A percentile compares a stretch with the other conserved stretches of the same genome.
These are phyloP conservation scores for Notiomystis cincta DNA, from an alignment of 2,113 vertebrate species.

Conservation along the genomic window DNA sequence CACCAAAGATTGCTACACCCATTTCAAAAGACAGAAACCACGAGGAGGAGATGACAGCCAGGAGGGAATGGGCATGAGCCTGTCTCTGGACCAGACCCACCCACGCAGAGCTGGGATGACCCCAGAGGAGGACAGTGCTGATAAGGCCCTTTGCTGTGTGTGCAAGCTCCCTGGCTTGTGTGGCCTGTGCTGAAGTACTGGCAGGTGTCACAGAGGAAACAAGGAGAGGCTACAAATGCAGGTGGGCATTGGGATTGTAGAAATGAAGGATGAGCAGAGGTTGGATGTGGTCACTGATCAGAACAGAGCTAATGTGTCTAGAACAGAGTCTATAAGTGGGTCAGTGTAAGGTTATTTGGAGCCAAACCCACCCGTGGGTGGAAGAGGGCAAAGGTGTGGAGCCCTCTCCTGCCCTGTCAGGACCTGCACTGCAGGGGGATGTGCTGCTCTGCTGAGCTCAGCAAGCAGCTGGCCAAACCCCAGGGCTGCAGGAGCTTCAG, in stretches of 20 bases:
- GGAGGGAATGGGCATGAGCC: fast-evolving
- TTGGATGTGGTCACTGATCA: neutral
- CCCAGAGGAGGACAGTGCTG: neutral
- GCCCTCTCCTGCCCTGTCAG: neutral
- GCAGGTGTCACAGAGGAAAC: fast-evolving
- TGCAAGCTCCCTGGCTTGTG: neutral
- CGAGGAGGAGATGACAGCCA: fast-evolving
- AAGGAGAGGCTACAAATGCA: neutral
- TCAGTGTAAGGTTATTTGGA: neutral
- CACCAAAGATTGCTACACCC: neutral
- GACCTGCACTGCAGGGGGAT: neutral
- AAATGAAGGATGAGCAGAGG: neutral
- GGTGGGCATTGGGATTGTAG: neutral
- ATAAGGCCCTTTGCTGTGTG: fast-evolving
- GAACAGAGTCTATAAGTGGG: neutral
- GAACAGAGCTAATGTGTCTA: neutral
- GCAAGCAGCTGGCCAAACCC: neutral
- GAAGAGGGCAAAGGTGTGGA: neutral
- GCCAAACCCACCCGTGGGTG: neutral
- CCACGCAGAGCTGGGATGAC: fast-evolving
- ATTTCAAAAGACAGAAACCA: neutral
- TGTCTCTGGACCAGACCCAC: neutral
- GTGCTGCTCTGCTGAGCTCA: neutral
- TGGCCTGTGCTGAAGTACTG: neutral
- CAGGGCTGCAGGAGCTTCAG: neutral